These are phyloP conservation scores for Sesia bembeciformis DNA, from an alignment of 2,888 invertebrate genomes.

Conservation along the genomic window DNA sequence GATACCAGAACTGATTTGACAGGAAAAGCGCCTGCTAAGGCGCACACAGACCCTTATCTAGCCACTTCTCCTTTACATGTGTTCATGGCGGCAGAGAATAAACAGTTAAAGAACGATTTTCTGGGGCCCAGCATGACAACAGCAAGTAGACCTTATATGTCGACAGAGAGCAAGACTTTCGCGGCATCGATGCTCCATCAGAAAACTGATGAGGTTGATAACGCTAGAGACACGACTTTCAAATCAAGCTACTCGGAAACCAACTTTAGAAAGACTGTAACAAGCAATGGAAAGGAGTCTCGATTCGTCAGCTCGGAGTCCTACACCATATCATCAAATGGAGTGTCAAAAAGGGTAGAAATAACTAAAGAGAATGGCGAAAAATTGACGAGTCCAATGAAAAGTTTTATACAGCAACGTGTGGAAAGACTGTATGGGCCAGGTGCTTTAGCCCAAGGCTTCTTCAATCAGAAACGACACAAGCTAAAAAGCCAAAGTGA, in stretches of 20 bases:
- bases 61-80: constrained; percentile 57
- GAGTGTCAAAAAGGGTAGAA: constrained; percentile 58
- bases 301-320: constrained; percentile 47
- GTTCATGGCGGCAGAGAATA: constrained; percentile 66
- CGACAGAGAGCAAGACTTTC: constrained; percentile 56
- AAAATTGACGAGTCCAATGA: constrained; percentile 67
- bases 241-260: constrained; percentile 68
- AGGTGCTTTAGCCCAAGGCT: constrained; percentile 88
- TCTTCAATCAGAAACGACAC: constrained; percentile 79
- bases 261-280: constrained; percentile 57
- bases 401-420: constrained; percentile 90
- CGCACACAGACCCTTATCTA: constrained; percentile 63
- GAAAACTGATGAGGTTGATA: constrained; percentile 54
- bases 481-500: constrained; percentile 56
- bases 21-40: constrained; percentile 66
- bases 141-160: constrained; percentile 52
- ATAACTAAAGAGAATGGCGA: constrained; percentile 68
- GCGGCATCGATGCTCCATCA: constrained; percentile 60
- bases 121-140: constrained; percentile 64
- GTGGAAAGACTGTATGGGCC: constrained; percentile 92
- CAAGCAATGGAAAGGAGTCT: constrained; percentile 49
- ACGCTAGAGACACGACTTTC: constrained; percentile 52
- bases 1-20: constrained; percentile 64
- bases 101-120: constrained; percentile 66
- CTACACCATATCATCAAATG: constrained; percentile 64